Conservation (phyloP, 2,888 invertebrate genomes). For the Cheiracanthium punctorium region DNA sequence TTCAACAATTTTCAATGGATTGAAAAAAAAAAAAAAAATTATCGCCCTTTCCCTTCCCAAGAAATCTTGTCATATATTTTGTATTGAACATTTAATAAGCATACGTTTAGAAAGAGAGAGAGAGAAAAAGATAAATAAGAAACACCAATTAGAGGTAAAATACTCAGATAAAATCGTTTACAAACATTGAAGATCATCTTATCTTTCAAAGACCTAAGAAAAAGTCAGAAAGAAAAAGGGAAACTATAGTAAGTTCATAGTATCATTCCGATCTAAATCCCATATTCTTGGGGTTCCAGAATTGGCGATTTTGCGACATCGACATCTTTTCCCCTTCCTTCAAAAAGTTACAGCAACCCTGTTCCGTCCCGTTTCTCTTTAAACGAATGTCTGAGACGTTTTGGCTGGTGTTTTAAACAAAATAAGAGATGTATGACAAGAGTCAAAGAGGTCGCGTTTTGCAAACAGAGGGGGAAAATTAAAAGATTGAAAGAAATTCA, state of each 20-base stretch:
- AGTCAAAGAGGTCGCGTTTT: slow-evolving; percentile 47
- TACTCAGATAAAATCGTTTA: slow-evolving; percentile 8
- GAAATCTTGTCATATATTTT: no score
- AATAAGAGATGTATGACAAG: slow-evolving; percentile 21
- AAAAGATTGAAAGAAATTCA: no score
- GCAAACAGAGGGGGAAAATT: neutral
- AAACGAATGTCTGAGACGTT: slow-evolving; percentile 12
- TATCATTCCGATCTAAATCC: neutral
- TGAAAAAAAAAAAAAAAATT: no score
- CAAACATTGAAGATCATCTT: slow-evolving; percentile 5
- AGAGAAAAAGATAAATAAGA: neutral
- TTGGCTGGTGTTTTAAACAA: slow-evolving; percentile 18
- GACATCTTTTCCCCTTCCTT: neutral
- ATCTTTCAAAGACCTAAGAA: neutral
- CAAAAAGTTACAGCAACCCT: neutral
- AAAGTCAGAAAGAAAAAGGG: neutral
- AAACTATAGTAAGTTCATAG: neutral
- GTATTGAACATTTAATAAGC: no score
- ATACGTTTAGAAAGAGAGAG: no score
- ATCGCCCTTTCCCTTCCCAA: no score
- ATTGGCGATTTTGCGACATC: neutral
- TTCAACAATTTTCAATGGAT: no score
- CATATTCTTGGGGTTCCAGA: neutral
- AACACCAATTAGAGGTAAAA: neutral
- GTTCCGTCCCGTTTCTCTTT: neutral